A percentile compares a stretch with the other conserved stretches of the same genome.
These are phyloP conservation scores for Sebastes ruberrimus DNA, from an alignment of 2,797 vertebrate species.

Conservation along the genomic window DNA sequence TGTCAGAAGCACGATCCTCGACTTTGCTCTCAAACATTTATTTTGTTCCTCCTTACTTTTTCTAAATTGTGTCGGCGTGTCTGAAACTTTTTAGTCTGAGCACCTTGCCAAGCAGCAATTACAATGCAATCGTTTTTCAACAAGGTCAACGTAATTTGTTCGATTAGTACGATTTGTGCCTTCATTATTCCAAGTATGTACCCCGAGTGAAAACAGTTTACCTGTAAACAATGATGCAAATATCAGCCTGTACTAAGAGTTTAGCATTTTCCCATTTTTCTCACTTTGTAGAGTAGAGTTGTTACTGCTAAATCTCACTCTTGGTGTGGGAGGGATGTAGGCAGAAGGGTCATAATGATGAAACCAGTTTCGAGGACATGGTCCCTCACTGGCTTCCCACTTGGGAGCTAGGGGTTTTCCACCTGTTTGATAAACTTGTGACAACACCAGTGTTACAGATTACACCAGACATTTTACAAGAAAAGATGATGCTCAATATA, in stretches of 20 bases:
- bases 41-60: neutral
- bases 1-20: neutral
- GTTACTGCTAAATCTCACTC: neutral
- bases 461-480: too few relatives aligned
- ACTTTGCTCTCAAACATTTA: constrained; percentile 23
- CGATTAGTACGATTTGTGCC: neutral
- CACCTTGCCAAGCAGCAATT: neutral
- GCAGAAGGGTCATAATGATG: neutral
- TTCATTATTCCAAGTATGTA: neutral
- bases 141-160: neutral
- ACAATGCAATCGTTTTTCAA: neutral
- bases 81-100: constrained; percentile 12
- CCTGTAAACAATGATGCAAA: neutral
- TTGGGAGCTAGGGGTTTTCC: too few relatives aligned
- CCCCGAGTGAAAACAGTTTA: neutral
- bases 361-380: neutral
- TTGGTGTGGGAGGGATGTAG: neutral
- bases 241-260: neutral
- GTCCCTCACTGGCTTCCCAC: neutral
- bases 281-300: neutral
- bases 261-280: neutral
- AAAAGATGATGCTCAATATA: too few relatives aligned
- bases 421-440: too few relatives aligned
- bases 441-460: too few relatives aligned
- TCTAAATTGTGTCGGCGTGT: neutral